phyloP scores from a whole-genome alignment of 2,113 vertebrate genomes.

The Gymnocephalus cernua region DNA sequence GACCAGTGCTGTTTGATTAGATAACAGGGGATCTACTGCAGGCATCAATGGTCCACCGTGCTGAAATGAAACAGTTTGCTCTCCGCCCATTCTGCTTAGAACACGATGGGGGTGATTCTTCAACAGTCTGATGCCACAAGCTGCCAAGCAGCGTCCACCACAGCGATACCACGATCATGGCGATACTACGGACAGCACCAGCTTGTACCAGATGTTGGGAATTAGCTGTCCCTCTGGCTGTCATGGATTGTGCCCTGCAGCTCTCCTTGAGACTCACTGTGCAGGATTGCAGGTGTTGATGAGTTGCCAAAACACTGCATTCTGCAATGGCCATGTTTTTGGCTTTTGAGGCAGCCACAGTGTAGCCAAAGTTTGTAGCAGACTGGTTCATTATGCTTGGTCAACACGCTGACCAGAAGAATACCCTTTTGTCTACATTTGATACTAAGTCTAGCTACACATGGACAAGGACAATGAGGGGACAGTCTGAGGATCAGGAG shows the following conservation, averaged over 20 bases:
- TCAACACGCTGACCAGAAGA: constrained; percentile 65
- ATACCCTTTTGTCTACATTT: constrained; percentile 53
- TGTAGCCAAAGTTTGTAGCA: constrained; percentile 41
- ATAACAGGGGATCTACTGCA: constrained; percentile 83
- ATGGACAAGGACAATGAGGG: constrained; percentile 35
- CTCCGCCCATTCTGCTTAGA: constrained; percentile 73
- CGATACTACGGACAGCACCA: constrained; percentile 70
- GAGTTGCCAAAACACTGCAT: constrained; percentile 60
- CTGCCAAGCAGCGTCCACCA: constrained; percentile 78
- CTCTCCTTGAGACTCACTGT: constrained; percentile 74
- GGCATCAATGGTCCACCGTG: constrained; percentile 78
- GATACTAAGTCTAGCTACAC: constrained; percentile 42
- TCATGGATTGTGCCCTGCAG: constrained; percentile 63
- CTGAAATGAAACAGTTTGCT: constrained; percentile 82
- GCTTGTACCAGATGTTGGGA: constrained; percentile 84
- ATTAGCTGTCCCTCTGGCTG: constrained; percentile 76
- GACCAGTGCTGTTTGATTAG: constrained; percentile 86
- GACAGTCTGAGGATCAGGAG: constrained; percentile 49
- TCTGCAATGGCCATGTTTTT: constrained; percentile 35
- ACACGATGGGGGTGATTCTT: constrained; percentile 76
- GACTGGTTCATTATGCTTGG: constrained; percentile 48
- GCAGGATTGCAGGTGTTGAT: constrained; percentile 65
- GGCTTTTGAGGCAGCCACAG: constrained; percentile 42
- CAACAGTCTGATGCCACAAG: constrained; percentile 71
- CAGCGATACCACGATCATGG: constrained; percentile 63